Evolutionary conservation across 1,140 invertebrate genomes (phyloP).

Genomic region (Microplitis mediator): DNA sequence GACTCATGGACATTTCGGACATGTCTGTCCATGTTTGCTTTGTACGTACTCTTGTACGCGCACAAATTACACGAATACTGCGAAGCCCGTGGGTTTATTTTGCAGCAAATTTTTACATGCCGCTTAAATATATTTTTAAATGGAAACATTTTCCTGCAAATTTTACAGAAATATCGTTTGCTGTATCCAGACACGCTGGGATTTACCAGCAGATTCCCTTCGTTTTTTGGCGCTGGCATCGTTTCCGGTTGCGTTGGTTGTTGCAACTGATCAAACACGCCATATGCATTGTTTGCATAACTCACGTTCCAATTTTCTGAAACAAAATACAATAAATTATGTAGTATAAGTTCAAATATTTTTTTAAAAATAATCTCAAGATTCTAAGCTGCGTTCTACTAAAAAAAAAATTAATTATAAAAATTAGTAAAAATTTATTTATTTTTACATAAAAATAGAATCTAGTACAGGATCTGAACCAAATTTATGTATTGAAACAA

Average conservation of each 20-base stretch:
- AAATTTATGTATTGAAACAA: conserved; percentile 41
- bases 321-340: too few species aligned
- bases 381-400: too few species aligned
- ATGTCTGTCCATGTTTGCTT: conserved; percentile 54
- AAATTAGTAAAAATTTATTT: neutral
- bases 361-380: too few species aligned
- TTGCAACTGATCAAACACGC: too few species aligned
- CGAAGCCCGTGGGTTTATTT: conserved; percentile 59
- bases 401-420: too few species aligned
- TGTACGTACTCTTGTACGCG: conserved; percentile 56
- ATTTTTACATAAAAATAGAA: conserved; percentile 23
- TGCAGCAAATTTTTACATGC: conserved; percentile 62
- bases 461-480: conserved; percentile 17
- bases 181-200: neutral
- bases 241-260: neutral
- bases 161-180: neutral
- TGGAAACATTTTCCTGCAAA: neutral
- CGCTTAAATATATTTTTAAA: conserved; percentile 54
- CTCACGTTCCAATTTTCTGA: too few species aligned
- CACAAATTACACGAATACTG: conserved; percentile 60
- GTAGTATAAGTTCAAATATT: too few species aligned
- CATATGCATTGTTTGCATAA: too few species aligned
- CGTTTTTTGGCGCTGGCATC: neutral
- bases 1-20: conserved; percentile 44
- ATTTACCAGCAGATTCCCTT: neutral